These are phyloP conservation scores for Meandrusa payeni DNA, from an alignment of 2,888 invertebrate genomes.

Conservation along the genomic window DNA sequence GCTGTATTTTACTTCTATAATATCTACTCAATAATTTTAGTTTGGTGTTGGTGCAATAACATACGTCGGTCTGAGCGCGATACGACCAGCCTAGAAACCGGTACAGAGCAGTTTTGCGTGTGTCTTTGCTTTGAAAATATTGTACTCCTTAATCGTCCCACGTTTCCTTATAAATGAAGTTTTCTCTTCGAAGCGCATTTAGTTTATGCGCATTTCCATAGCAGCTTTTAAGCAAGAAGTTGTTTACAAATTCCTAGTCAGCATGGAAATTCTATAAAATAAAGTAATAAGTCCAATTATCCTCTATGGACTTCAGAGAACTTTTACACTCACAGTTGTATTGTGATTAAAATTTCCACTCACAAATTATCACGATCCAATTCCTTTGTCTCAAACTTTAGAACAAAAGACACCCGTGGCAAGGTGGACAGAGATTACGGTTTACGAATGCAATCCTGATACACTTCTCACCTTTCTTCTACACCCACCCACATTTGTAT, in stretches of 20 bases:
- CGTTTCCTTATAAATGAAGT: conserved; percentile 4
- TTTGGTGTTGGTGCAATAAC: conserved; percentile 73
- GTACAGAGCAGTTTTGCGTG: conserved; percentile 29
- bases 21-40: conserved; percentile 76
- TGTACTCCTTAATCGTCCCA: conserved; percentile 4
- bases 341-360: conserved; percentile 18
- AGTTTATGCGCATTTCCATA: conserved; percentile 2
- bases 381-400: no score
- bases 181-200: conserved; percentile 5
- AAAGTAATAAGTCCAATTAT: conserved; percentile 1
- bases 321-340: conserved; percentile 13
- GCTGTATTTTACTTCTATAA: conserved; percentile 74
- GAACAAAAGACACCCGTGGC: no score
- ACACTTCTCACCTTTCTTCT: no score
- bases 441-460: no score
- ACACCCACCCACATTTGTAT: no score
- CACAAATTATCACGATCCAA: no score
- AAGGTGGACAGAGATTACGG: no score
- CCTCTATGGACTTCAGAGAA: conserved; percentile 1
- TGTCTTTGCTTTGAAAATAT: conserved; percentile 15
- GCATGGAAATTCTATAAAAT: not conserved
- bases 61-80: conserved; percentile 54
- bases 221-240: not conserved
- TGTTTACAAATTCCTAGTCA: not conserved
- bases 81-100: conserved; percentile 34